Conservation (phyloP, 2,113 vertebrate species). For the Proterorhinus semilunaris region DNA sequence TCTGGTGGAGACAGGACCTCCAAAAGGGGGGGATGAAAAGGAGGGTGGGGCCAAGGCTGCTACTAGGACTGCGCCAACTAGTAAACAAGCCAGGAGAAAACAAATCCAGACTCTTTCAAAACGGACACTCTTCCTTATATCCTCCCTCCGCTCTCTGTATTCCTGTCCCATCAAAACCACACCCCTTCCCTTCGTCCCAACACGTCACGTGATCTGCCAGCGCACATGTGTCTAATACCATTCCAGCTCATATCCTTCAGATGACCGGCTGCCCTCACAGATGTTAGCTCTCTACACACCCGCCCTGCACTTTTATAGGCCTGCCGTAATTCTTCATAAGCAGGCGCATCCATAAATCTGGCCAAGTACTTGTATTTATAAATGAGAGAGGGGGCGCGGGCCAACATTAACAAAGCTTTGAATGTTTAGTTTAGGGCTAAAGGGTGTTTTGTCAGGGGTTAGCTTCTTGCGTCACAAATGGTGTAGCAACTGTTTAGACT, state of each 20-base stretch:
- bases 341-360: not conserved
- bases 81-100: not conserved
- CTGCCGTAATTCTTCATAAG: not conserved
- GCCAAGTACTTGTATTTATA: not conserved
- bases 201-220: constrained; percentile 24
- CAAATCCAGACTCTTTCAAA: not conserved
- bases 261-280: constrained; percentile 13
- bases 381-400: not conserved
- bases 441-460: not conserved
- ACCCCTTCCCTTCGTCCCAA: not conserved
- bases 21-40: constrained; percentile 9
- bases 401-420: not conserved
- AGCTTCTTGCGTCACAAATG: not conserved
- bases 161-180: not conserved
- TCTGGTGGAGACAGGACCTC: constrained; percentile 28
- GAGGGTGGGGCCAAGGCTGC: constrained; percentile 14
- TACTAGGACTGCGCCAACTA: not conserved
- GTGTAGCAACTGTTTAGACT: not conserved
- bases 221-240: constrained; percentile 31
- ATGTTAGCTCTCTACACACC: not conserved
- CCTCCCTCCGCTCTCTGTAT: not conserved
- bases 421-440: constrained; percentile 3
- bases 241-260: constrained; percentile 5
- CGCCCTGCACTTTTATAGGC: not conserved
- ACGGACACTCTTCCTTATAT: not conserved